phyloP scores from a whole-genome alignment of 92 coral and sea anemone genomes.

The Zoanthus sociatus region DNA sequence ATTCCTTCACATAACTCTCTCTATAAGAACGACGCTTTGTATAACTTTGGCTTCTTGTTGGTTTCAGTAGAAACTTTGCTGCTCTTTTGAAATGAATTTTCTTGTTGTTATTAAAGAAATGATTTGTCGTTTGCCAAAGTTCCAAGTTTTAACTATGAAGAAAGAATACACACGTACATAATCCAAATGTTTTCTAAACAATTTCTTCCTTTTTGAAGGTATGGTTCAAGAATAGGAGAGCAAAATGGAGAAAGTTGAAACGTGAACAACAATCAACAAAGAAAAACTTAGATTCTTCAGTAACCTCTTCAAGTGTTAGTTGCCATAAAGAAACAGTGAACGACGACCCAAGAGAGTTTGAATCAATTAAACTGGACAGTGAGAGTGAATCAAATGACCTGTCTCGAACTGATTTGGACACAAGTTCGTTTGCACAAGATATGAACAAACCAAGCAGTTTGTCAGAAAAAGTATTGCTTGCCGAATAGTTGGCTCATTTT shows the following conservation, averaged over 20 bases:
- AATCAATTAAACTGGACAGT: conserved; percentile 18
- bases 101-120: not conserved
- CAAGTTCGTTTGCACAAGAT: not conserved
- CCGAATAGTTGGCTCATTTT: not conserved
- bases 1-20: conserved; percentile 31
- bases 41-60: not conserved
- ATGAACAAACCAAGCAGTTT: not conserved
- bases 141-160: not conserved
- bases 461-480: conserved; percentile 10
- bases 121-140: not conserved
- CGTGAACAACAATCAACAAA: conserved; percentile 81
- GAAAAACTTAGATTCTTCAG: conserved; percentile 53
- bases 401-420: conserved; percentile 2
- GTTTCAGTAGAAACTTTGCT: not conserved
- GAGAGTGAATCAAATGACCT: conserved; percentile 28
- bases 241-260: conserved; percentile 97
- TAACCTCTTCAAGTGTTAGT: conserved; percentile 9
- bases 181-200: not conserved
- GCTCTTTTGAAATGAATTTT: not conserved
- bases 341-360: conserved; percentile 26
- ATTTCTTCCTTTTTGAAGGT: conserved; percentile 60
- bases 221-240: conserved; percentile 99
- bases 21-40: not conserved
- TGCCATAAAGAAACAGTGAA: conserved; percentile 12
- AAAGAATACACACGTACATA: not conserved